Percentiles rank a stretch among this genome's conserved stretches.
Evolutionary conservation across 2,888 invertebrate species (phyloP).

Genomic region (Tyria jacobaeae): DNA sequence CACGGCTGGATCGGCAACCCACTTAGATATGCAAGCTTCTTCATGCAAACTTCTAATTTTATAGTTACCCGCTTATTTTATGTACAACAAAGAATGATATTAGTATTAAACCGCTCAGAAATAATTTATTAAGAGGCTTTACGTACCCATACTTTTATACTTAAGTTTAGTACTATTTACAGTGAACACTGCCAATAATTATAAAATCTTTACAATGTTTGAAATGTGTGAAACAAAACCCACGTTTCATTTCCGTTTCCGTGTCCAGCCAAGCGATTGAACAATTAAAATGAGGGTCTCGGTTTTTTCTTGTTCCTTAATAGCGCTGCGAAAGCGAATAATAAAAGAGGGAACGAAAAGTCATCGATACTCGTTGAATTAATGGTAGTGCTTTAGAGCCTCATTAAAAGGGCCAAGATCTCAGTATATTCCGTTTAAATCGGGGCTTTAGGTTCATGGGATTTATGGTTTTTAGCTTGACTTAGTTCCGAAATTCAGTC

Average conservation of each 20-base stretch:
- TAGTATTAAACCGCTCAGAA: no score
- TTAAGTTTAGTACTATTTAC: no score
- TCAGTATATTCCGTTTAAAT: constrained; percentile 48
- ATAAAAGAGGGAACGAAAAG: constrained; percentile 61
- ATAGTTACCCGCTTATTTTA: no score
- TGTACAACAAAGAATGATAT: no score
- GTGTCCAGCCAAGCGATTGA: neutral
- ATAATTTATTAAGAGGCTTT: no score
- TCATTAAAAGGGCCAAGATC: constrained; percentile 67
- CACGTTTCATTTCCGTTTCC: no score
- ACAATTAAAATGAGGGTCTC: neutral
- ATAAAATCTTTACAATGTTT: no score
- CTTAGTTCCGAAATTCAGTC: neutral
- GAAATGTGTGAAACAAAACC: neutral
- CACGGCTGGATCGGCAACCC: no score
- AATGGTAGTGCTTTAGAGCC: constrained; percentile 60
- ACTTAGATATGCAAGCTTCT: no score
- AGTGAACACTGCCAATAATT: no score
- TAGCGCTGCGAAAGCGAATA: constrained; percentile 54
- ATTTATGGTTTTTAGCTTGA: neutral
- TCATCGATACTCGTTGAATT: constrained; percentile 58
- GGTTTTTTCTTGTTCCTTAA: constrained; percentile 1
- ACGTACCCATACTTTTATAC: no score
- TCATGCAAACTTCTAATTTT: no score
- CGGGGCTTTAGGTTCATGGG: neutral